Conservation (phyloP, 2,113 vertebrate genomes). For the Muntiacus reevesi region DNA sequence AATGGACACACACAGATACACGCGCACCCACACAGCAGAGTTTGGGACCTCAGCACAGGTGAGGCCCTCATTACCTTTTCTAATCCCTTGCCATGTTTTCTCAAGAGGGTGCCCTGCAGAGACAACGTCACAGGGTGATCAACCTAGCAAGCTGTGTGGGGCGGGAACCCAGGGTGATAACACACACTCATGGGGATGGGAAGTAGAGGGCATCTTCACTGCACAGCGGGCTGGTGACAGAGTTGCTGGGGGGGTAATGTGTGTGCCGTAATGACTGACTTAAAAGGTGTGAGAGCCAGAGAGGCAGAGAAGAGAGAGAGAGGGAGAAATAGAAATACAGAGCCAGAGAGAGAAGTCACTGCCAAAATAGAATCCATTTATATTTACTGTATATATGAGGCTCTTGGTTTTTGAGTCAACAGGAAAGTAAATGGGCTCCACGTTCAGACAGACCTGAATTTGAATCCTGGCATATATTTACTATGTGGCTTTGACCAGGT, state of each 20-base stretch:
- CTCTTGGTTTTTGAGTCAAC: not conserved
- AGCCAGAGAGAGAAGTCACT: not conserved
- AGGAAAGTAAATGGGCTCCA: not conserved
- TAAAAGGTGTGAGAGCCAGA: not conserved
- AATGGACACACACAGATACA: constrained; percentile 33
- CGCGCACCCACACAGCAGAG: constrained; percentile 44
- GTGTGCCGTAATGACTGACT: not conserved
- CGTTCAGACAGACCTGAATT: not conserved
- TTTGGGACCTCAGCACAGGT: not conserved
- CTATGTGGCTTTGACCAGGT: not conserved
- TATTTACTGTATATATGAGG: not conserved
- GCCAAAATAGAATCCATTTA: not conserved
- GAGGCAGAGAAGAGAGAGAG: not conserved
- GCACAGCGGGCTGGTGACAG: not conserved
- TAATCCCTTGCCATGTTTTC: constrained; percentile 89
- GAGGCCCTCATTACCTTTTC: constrained; percentile 85
- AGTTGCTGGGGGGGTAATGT: no score
- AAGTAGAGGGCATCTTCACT: not conserved
- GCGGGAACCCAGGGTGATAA: not conserved
- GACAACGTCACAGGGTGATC: constrained; percentile 83
- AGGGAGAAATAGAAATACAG: not conserved
- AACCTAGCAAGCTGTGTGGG: not conserved
- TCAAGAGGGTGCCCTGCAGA: constrained; percentile 89
- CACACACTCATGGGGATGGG: not conserved
- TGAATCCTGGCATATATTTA: not conserved